Evolutionary conservation across 1,140 invertebrate genomes (phyloP).

Genomic region (Danaus plexippus): DNA sequence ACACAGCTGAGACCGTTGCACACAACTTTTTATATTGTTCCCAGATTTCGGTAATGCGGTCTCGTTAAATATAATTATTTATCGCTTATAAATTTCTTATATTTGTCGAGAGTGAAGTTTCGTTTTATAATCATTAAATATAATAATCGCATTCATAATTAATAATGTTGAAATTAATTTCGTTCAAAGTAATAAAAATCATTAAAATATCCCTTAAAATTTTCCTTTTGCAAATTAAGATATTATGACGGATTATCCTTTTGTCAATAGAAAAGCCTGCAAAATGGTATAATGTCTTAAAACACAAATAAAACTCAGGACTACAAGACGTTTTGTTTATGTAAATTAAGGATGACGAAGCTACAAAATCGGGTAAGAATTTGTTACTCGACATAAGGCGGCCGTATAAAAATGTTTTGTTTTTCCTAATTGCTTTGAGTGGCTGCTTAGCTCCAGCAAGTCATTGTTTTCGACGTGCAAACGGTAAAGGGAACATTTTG

Average conservation of each 20-base stretch:
- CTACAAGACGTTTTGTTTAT: constrained; percentile 23
- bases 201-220: too few relatives aligned
- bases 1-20: constrained; percentile 51
- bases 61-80: constrained; percentile 2
- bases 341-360: constrained; percentile 21
- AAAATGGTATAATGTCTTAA: constrained; percentile 12
- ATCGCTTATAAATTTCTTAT: too few relatives aligned
- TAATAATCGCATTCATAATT: too few relatives aligned
- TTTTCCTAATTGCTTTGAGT: constrained; percentile 66
- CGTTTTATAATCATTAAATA: too few relatives aligned
- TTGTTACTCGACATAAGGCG: constrained; percentile 26
- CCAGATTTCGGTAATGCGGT: constrained; percentile 28
- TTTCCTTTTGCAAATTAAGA: too few relatives aligned
- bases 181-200: too few relatives aligned
- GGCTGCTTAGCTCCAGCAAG: constrained; percentile 58
- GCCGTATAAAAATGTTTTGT: constrained; percentile 65
- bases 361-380: constrained; percentile 22
- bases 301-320: constrained; percentile 8
- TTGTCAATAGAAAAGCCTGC: not conserved
- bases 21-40: constrained; percentile 44
- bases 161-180: too few relatives aligned
- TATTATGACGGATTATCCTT: too few relatives aligned
- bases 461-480: constrained; percentile 65
- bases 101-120: too few relatives aligned
- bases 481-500: constrained; percentile 58